Base-by-base conservation (phyloP, 2,797 vertebrate species). In the Todus mexicanus region DNA sequence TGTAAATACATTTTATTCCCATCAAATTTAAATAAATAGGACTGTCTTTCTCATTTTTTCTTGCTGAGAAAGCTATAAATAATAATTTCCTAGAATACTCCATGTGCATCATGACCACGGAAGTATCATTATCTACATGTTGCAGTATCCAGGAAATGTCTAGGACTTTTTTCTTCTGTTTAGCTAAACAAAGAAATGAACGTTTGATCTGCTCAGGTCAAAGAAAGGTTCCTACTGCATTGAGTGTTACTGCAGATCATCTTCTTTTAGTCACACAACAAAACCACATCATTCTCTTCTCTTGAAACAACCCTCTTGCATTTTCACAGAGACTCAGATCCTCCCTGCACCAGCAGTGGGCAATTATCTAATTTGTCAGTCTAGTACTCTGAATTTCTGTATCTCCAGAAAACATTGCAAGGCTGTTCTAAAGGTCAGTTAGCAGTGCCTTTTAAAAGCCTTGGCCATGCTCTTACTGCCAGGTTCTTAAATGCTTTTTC, bases 401-500 rank as follows among this genome's bases (percentile, higher is more conserved):
- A 13, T 18, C 42, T 68, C n/a, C 73, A 83, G 53, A 60, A 68
- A 77, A 71, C 8, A 60, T 15, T 37, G 14, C 35, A 53, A 57
- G 37, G 15, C 43, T 66, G 6, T 53, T 69, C 29, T 54, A 11
- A 89, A 91, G 12, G 63, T 74, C 66, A 77, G 5, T 14, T 54
- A 68, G 27, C 33, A 60, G 18, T 59, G 43, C 20, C 48, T 35
- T 63, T 90, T 79, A 51, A 59, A 75, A 37, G 29, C 40, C 21
- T 48, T 43, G 23, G 18, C 40, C 54, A 31, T 35, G 33, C 16
- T 70, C 23, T 68, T 57, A 35, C 12, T 53, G 26, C 25, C 53
- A 84, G 53, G 33, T 47, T 19, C 43, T 77, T 85, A 82, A 74
- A 85, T 31, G 60, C 13, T 80, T 93, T 85, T 85, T 70, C n/a